These are phyloP conservation scores for Peromyscus polionotus DNA, from an alignment of 2,113 vertebrate species.

Conservation along the genomic window DNA sequence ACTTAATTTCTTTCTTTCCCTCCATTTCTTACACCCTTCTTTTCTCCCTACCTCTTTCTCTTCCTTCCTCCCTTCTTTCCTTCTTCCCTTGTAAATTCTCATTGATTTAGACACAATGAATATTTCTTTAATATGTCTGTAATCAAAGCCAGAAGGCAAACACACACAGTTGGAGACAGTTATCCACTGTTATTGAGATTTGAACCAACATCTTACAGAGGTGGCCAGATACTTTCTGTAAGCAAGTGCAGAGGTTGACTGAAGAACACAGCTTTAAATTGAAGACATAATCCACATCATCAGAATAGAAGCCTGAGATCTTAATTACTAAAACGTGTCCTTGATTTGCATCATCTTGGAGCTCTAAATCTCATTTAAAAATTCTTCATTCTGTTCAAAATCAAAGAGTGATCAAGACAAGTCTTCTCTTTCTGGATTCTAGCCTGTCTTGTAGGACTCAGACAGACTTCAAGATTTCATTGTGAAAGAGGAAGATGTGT, in stretches of 20 bases:
- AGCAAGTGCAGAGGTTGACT: background rate
- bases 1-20: background rate
- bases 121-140: constrained; percentile 1
- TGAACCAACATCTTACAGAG: background rate
- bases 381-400: background rate
- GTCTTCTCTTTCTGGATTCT: background rate
- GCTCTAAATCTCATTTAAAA: background rate
- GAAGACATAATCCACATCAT: background rate
- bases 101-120: background rate
- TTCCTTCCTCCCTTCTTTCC: no score
- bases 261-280: background rate
- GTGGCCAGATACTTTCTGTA: background rate
- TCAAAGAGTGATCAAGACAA: background rate
- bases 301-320: background rate
- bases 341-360: background rate
- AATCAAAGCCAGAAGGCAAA: constrained; percentile 28
- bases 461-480: background rate
- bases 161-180: background rate
- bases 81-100: background rate
- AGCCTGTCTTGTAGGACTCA: background rate
- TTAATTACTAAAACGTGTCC: background rate
- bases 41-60: no score
- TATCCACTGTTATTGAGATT: background rate
- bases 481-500: background rate
- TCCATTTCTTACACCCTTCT: no score